phyloP scores from a whole-genome alignment of 2,113 vertebrate species.

The Speoplatyrhinus poulsoni region DNA sequence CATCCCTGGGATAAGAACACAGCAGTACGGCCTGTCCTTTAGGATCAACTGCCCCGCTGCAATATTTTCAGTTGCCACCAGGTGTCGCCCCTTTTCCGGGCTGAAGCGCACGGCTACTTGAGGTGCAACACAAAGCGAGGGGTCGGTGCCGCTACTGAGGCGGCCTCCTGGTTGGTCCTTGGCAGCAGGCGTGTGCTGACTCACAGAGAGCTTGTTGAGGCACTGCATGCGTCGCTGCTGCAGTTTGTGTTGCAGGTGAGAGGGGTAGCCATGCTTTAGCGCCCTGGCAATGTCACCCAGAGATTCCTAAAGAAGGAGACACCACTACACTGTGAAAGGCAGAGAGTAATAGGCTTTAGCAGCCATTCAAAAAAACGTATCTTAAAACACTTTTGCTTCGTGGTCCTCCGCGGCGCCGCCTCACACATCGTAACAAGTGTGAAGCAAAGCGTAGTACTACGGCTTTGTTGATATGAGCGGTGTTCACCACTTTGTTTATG shows the following conservation, averaged over 20 bases:
- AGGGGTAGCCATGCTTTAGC: slow-evolving; percentile 80
- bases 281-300: slow-evolving; percentile 85
- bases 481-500: no score
- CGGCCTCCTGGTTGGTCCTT: not conserved
- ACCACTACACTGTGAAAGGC: not conserved
- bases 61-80: slow-evolving; percentile 79
- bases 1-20: slow-evolving; percentile 81
- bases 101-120: slow-evolving; percentile 72
- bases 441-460: no score
- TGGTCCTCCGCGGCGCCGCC: no score
- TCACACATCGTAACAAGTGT: no score
- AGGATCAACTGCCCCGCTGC: slow-evolving; percentile 83
- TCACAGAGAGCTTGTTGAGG: slow-evolving; percentile 64
- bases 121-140: slow-evolving; percentile 60
- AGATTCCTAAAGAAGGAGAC: slow-evolving; percentile 75
- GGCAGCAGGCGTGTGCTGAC: slow-evolving; percentile 29
- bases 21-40: slow-evolving; percentile 85
- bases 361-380: not conserved
- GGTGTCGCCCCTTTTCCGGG: slow-evolving; percentile 81
- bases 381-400: no score
- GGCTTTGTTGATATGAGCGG: no score
- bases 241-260: slow-evolving; percentile 82
- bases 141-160: not conserved
- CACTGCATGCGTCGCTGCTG: slow-evolving; percentile 80
- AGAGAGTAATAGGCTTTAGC: not conserved